Base-by-base conservation (phyloP, 1,140 invertebrate genomes). In the Pachypeltis micranthus region DNA sequence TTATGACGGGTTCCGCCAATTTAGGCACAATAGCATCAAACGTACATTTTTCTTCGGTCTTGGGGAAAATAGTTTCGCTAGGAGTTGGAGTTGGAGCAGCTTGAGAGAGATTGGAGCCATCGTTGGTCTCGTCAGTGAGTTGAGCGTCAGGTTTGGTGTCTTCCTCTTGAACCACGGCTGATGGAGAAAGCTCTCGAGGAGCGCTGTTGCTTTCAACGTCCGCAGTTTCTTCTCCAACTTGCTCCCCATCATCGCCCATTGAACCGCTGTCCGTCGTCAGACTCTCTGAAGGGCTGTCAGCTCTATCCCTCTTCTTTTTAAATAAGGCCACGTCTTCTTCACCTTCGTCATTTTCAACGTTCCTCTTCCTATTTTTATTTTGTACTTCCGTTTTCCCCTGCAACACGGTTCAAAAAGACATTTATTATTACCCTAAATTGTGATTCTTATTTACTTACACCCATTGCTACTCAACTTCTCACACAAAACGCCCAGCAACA, bases 261-360 rank as follows among this genome's bases (percentile, higher is more conserved):
- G 68, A 69, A 12, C 67, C 68, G 61, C 86, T 88, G 70, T 90
- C 88, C 54, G 87, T 87, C 24, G 86, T 88, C 51, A 88, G 77
- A 70, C 87, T 90, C 71, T 87, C 85, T 21, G 85, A 83, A 12
- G 89, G 88, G 75, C 87, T 90, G 64, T 86, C 81, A 19, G 79
- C 74, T 54, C 85, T 73, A 67, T 87, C 85, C 61, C 73, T 85
- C 72, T 86, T 87, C 70, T 88, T 88, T 69, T 86, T 85, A 23
- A 62, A 62, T 19, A 61, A 14, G 7, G 54, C 25, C 44, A 79
- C 81, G 59, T 80, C 77, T 29, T 80, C 81, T 24, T 85, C 80
- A 67, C 83, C 81, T 61, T 79, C 80, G 69, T 83, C 81, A 66
- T 84, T 81, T 51, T 76, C 78, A 67, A 81, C 80, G 44, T 80